These are phyloP conservation scores for Anas platyrhynchos DNA, from an alignment of 2,113 vertebrate genomes.

Conservation along the genomic window DNA sequence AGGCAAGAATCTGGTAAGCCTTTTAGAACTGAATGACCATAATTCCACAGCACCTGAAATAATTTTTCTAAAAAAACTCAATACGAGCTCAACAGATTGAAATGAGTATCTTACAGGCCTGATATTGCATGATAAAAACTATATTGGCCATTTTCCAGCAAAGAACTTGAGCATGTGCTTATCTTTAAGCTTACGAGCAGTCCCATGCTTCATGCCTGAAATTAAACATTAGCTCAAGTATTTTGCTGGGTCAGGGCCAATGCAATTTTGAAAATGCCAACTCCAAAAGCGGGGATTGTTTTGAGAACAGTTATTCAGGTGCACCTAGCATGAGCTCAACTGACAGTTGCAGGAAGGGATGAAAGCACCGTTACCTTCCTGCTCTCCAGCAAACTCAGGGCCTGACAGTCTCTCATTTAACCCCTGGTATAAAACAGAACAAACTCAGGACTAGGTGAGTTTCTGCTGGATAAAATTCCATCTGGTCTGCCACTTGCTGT, in stretches of 20 bases:
- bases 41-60: slow-evolving; percentile 30
- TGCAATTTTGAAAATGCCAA: not conserved
- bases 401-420: not conserved
- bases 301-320: slow-evolving; percentile 7
- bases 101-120: slow-evolving; percentile 15
- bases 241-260: not conserved
- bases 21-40: not conserved
- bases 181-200: not conserved
- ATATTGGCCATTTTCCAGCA: slow-evolving; percentile 9
- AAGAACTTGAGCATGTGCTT: slow-evolving; percentile 57
- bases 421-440: not conserved
- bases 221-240: slow-evolving; percentile 40
- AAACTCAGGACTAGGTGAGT: not conserved
- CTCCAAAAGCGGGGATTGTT: slow-evolving; percentile 20
- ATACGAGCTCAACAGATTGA: not conserved
- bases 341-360: not conserved
- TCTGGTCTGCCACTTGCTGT: not conserved
- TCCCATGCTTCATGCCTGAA: slow-evolving; percentile 2
- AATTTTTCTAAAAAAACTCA: not conserved
- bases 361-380: not conserved
- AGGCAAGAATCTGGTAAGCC: not conserved
- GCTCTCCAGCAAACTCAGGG: not conserved
- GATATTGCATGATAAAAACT: slow-evolving; percentile 32
- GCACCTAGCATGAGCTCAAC: not conserved
- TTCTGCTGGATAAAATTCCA: not conserved